These are phyloP conservation scores for Hydroisotoma schaefferi DNA, from an alignment of 2,888 invertebrate genomes.

Conservation along the genomic window DNA sequence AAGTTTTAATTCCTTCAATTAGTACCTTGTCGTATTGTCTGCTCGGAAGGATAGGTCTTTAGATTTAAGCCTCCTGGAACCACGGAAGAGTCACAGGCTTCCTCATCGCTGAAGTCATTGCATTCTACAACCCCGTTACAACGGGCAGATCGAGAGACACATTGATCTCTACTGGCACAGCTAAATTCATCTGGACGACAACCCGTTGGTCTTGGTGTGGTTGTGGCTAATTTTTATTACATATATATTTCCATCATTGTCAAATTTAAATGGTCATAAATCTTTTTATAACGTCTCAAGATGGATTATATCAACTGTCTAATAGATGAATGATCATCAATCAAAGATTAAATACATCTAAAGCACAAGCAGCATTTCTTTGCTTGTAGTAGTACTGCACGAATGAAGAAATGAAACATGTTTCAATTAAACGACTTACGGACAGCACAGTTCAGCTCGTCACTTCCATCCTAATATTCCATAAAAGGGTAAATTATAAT, in stretches of 20 bases:
- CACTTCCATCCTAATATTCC: constrained; percentile 56
- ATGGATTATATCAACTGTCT: no score
- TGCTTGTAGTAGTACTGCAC: no score
- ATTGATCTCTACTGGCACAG: constrained; percentile 53
- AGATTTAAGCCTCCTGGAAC: constrained; percentile 59
- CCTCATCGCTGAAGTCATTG: constrained; percentile 52
- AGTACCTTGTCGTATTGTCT: constrained; percentile 78
- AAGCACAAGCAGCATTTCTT: no score
- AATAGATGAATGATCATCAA: no score
- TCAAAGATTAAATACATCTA: no score
- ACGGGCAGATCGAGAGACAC: constrained; percentile 54
- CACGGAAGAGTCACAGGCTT: constrained; percentile 16
- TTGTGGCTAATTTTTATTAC: constrained; percentile 20
- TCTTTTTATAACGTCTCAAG: no score
- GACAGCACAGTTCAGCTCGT: constrained; percentile 57
- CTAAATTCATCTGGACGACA: constrained; percentile 53
- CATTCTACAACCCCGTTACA: constrained; percentile 56
- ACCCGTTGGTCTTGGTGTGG: constrained; percentile 25
- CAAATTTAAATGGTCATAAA: background rate
- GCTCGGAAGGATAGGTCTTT: constrained; percentile 71
- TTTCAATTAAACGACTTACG: constrained; percentile 26
- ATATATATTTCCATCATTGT: background rate
- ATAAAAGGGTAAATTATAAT: no score
- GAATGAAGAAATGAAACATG: constrained; percentile 7
- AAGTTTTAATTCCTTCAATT: no score